phyloP scores from a whole-genome alignment of 2,888 invertebrate genomes.

The Lypha dubia region DNA sequence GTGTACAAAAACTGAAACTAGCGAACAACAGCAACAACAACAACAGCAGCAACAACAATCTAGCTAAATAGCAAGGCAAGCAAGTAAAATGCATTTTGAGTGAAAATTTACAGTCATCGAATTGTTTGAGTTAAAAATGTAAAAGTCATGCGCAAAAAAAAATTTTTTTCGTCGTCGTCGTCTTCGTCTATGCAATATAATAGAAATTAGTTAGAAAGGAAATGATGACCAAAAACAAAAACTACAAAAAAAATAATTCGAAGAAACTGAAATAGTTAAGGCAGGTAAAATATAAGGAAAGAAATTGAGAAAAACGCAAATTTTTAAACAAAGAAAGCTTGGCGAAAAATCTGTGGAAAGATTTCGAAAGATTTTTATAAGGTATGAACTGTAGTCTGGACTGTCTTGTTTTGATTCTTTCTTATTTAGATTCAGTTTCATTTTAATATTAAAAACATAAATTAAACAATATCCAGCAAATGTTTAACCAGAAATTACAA shows the following conservation, averaged over 20 bases:
- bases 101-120: slow-evolving; percentile 38
- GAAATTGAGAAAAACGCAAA: background rate
- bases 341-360: too few species aligned
- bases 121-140: slow-evolving; percentile 50
- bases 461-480: too few species aligned
- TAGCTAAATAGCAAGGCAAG: slow-evolving; percentile 66
- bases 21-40: slow-evolving; percentile 17
- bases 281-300: background rate
- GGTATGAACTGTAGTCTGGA: too few species aligned
- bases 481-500: too few species aligned
- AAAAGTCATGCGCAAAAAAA: slow-evolving; percentile 55
- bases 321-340: background rate
- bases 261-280: slow-evolving; percentile 16
- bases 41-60: slow-evolving; percentile 21
- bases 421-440: too few species aligned
- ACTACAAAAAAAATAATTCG: background rate
- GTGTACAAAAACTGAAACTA: slow-evolving; percentile 53
- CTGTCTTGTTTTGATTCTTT: too few species aligned
- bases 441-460: too few species aligned
- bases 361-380: too few species aligned
- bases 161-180: too few species aligned
- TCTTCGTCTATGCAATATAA: slow-evolving; percentile 24
- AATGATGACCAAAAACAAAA: slow-evolving; percentile 60
- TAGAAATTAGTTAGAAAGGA: slow-evolving; percentile 61
- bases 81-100: slow-evolving; percentile 70